Evolutionary conservation across 2,888 invertebrate species (phyloP), one percentile per base, ranked within the genome.

Genomic region (Eutolmus rufibarbis): DNA sequence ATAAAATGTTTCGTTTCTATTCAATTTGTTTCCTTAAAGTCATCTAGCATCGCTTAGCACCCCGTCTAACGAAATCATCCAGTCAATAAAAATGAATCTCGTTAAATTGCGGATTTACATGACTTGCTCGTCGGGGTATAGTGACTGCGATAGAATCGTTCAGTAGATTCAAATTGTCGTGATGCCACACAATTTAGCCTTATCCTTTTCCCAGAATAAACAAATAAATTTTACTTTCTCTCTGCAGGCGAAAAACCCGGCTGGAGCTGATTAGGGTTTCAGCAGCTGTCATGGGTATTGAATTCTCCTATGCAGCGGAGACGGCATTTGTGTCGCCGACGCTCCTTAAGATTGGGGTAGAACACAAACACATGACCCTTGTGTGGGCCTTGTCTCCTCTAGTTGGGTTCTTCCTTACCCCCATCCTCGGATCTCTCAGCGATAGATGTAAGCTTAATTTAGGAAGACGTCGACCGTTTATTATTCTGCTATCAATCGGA

Each of bases 271-370:
- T 98, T 89, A 94, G 97, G 12, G 95, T 98, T 89, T 98, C 98
- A 28, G 97, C 98, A 0, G 98, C 98, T 0, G 98, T 99, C 0
- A 98, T 98, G 96, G 98, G 99, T 1, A 98, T 99, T 87, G 98
- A 99, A 92, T 98, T 99, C 93, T 98, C 98, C 0, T 99, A 99
- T 91, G 98, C 99, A 0, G 98, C 98, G 0, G 98, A 99, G 93
- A 99, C 98, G 0, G 98, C 98, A 0, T 98, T 98, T 92, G 98
- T 98, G 0, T 98, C 98, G 0, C 98, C 99, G 1, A 98, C 98
- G 0, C 93, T 99, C 16, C 94, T 98, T 4, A 97, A 98, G 93
- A 97, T 98, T 89, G 97, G 98, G 5, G 97, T 98, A 1, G 96
- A 97, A 87, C 98, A 98, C 91, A 95, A 96, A 89, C 96, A 97